Evolutionary conservation across 2,888 invertebrate genomes (phyloP).

Genomic region (Phrixothrix hirtus): DNA sequence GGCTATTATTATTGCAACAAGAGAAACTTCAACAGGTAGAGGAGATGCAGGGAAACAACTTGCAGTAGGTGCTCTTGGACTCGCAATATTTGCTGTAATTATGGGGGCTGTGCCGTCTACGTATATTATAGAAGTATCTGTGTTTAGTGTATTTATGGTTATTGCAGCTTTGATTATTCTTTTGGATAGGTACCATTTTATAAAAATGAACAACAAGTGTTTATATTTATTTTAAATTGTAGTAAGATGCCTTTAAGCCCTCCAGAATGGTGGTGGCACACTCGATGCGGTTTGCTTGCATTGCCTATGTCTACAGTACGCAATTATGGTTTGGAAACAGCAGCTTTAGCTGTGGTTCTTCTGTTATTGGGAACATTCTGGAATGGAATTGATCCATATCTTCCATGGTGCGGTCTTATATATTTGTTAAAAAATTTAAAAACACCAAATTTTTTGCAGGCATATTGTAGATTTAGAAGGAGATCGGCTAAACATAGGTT

Average conservation of each 20-base stretch:
- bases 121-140: conserved; percentile 57
- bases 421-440: not conserved
- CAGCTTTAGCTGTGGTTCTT: conserved; percentile 69
- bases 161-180: conserved; percentile 66
- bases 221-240: no score
- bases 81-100: conserved; percentile 71
- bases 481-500: conserved; percentile 63
- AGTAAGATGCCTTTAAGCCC: conserved; percentile 78
- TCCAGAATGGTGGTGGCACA: conserved; percentile 89
- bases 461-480: conserved; percentile 63
- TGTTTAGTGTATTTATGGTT: conserved; percentile 63
- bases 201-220: no score
- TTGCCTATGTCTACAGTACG: conserved; percentile 79
- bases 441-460: conserved; percentile 54
- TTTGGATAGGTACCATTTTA: conserved; percentile 62
- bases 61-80: conserved; percentile 74
- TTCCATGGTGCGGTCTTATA: conserved; percentile 61
- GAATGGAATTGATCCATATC: conserved; percentile 78
- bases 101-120: conserved; percentile 44
- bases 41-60: conserved; percentile 80
- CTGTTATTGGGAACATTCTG: conserved; percentile 75
- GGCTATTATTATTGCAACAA: conserved; percentile 79
- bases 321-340: conserved; percentile 75
- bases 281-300: conserved; percentile 74
- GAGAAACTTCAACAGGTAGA: conserved; percentile 77